Evolutionary conservation across 1,140 invertebrate species (phyloP), one percentile per base, ranked within the genome.

Genomic region (Pogonognathellus flavescens): DNA sequence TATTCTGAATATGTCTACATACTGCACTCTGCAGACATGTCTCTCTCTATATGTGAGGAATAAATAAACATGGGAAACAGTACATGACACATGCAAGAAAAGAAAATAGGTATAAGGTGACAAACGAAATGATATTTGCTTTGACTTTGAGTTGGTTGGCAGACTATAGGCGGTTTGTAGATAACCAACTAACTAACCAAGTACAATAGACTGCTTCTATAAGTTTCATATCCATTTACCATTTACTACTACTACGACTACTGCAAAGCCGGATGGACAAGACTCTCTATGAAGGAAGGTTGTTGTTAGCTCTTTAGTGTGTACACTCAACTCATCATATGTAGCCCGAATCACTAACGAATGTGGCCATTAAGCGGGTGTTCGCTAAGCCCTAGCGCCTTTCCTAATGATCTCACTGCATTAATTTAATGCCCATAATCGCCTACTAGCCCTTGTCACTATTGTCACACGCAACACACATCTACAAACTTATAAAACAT

Each of bases 341-440:
- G 60, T 62, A 55, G 52, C 31, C 41, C 70, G 41, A 76, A 31
- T 76, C n/a, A 72, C 85, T 86, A 86, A 86, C 81, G 85, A 86
- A 86, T 83, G 60, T 83, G 80, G 53, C 85, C 85, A 86, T 86
- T 86, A 86, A 83, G 66, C 85, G 66, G 60, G 85, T 85, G 76
- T 82, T 72, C 81, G 50, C 84, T 83, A 86, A 86, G 85, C 85
- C 66, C 85, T 76, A 76, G 66, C 85, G 59, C 66, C 66, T 76
- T 83, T 57, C 80, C 81, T 86, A 86, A 86, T 86, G 85, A 86
- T 86, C 85, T 86, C 85, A 55, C 81, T 76, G 85, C 80, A 86
- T 86, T 86, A 86, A 86, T 86, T 86, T 86, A 86, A 86, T 86
- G 85, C 85, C 85, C 85, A 86, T 86, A 86, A 86, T 83, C 81